Percentiles rank a stretch among this genome's conserved stretches.
Conservation (phyloP, 2,888 invertebrate genomes). For the Fissipunctia ypsillon region DNA sequence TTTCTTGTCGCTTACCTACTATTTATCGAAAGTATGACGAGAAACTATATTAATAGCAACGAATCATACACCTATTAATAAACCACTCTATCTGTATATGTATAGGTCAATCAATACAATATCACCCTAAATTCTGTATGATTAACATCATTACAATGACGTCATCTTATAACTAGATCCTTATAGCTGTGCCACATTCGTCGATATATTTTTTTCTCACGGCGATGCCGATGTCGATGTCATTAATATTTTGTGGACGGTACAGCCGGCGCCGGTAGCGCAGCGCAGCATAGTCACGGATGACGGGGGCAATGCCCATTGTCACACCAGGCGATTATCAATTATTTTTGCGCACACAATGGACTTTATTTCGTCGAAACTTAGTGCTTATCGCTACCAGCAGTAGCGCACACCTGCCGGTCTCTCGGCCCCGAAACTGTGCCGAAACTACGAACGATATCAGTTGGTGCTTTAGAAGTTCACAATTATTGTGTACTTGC, state of each 20-base stretch:
- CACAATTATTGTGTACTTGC: slow-evolving; percentile 1
- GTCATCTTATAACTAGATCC: slow-evolving; percentile 36
- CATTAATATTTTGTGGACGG: slow-evolving; percentile 64
- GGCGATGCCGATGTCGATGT: slow-evolving; percentile 33
- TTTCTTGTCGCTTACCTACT: neutral
- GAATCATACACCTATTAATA: slow-evolving; percentile 30
- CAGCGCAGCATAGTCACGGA: slow-evolving; percentile 36
- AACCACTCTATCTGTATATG: slow-evolving; percentile 13
- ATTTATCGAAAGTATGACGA: slow-evolving; percentile 12
- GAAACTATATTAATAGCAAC: slow-evolving; percentile 7
- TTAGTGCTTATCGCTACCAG: slow-evolving; percentile 78
- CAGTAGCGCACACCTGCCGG: slow-evolving; percentile 91
- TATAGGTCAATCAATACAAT: slow-evolving; percentile 28
- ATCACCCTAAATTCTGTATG: slow-evolving; percentile 18
- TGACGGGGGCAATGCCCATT: slow-evolving; percentile 67
- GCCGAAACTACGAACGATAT: slow-evolving; percentile 65
- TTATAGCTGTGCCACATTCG: slow-evolving; percentile 36
- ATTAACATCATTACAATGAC: slow-evolving; percentile 30
- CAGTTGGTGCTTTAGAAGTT: slow-evolving; percentile 3
- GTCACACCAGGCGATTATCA: slow-evolving; percentile 73
- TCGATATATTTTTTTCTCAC: slow-evolving; percentile 52
- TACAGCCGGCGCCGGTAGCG: slow-evolving; percentile 34
- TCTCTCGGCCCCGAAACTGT: slow-evolving; percentile 62
- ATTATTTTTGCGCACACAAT: slow-evolving; percentile 83
- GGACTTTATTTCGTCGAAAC: slow-evolving; percentile 79